These are phyloP conservation scores for Penaeus monodon DNA, from an alignment of 2,888 invertebrate species.

Conservation along the genomic window DNA sequence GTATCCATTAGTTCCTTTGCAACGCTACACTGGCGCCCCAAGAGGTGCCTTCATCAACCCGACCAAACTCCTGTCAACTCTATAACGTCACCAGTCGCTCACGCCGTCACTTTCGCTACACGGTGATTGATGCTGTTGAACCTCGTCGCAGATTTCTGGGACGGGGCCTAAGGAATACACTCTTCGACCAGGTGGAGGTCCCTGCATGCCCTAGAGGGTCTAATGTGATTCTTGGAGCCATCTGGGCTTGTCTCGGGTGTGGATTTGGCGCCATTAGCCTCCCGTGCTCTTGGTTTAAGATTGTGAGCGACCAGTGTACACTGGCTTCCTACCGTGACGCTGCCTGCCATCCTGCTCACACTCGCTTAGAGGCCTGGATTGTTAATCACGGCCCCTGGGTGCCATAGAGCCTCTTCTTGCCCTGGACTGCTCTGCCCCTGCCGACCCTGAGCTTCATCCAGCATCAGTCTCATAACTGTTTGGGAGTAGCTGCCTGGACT, in stretches of 20 bases:
- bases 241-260: neutral
- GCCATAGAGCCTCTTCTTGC: neutral
- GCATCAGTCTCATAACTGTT: too few species aligned
- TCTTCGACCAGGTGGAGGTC: neutral
- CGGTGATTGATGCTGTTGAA: neutral
- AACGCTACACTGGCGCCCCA: too few species aligned
- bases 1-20: neutral
- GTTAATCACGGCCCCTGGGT: conserved; percentile 43
- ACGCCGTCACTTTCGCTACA: neutral
- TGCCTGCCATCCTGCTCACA: conserved; percentile 22
- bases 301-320: neutral
- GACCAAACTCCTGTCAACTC: neutral
- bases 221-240: neutral
- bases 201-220: neutral
- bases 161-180: neutral
- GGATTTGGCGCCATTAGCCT: conserved; percentile 4
- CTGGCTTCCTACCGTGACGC: conserved; percentile 4
- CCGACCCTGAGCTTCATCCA: too few species aligned
- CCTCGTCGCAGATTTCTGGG: neutral
- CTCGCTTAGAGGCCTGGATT: conserved; percentile 38
- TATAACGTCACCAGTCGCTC: neutral
- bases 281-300: conserved; percentile 24
- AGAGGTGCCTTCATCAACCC: neutral
- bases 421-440: too few species aligned
- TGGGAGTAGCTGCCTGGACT: neutral